Percentiles rank a stretch among this genome's conserved stretches.
phyloP scores from a whole-genome alignment of 2,797 vertebrate genomes.

The Masticophis lateralis region DNA sequence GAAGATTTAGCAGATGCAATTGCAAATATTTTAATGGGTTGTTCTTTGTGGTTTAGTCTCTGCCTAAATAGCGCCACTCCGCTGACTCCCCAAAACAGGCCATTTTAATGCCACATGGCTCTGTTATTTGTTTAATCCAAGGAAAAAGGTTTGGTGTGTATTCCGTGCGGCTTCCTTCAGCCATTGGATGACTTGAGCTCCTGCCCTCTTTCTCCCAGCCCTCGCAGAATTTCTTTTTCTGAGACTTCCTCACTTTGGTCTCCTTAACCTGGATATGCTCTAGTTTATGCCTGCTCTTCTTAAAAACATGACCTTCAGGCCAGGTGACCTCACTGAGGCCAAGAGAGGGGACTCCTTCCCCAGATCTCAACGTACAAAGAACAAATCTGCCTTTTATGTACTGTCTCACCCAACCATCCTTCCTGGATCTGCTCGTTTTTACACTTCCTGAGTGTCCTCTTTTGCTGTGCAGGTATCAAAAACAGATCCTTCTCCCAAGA shows the following conservation, averaged over 20 bases:
- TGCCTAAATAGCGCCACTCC: background rate
- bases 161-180: background rate
- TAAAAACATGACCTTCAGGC: background rate
- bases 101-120: background rate
- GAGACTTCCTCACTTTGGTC: background rate
- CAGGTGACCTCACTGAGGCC: background rate
- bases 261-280: background rate
- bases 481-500: conserved; percentile 94
- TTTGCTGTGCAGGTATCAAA: conserved; percentile 84
- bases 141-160: background rate
- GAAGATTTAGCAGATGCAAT: background rate
- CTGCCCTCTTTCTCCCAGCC: background rate
- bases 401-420: background rate
- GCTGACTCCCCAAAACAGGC: background rate
- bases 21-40: background rate
- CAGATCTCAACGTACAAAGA: background rate
- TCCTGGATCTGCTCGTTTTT: background rate
- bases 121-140: background rate
- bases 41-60: background rate
- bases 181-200: background rate
- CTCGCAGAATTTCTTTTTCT: background rate
- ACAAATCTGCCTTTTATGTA: background rate
- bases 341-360: background rate
- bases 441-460: background rate
- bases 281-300: background rate